A percentile compares a stretch with the other conserved stretches of the same genome.
phyloP scores from a whole-genome alignment of 2,113 vertebrate genomes.

The Porphyrio hochstetteri region DNA sequence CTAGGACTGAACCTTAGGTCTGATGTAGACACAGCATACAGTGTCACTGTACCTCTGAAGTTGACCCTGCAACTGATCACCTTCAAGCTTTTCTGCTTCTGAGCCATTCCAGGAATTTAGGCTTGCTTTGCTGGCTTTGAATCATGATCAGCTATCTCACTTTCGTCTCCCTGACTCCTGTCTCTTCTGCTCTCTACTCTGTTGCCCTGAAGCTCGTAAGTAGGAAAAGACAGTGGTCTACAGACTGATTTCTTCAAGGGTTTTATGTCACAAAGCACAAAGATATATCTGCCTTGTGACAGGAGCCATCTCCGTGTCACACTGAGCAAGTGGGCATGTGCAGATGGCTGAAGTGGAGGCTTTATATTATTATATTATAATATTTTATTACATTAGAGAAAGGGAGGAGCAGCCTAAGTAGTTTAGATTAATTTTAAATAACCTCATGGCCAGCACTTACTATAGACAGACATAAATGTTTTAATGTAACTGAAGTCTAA shows the following conservation, averaged over 20 bases:
- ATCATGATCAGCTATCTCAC: rapidly evolving
- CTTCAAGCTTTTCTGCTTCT: background rate
- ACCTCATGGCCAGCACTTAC: background rate
- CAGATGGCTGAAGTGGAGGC: background rate
- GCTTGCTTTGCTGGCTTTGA: background rate
- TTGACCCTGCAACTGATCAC: background rate
- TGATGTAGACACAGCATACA: rapidly evolving
- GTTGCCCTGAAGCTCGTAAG: rapidly evolving
- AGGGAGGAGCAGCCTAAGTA: background rate
- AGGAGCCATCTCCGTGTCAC: background rate
- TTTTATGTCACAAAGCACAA: background rate
- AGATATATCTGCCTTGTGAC: background rate
- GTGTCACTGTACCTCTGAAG: background rate
- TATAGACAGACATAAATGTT: background rate
- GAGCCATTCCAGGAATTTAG: background rate
- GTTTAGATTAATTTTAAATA: background rate
- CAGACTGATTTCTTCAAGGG: background rate
- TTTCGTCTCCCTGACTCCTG: background rate
- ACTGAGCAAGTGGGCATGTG: background rate
- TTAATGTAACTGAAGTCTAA: background rate
- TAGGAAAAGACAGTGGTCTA: background rate
- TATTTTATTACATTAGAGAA: background rate
- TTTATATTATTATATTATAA: background rate
- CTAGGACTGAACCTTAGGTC: background rate
- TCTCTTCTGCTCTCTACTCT: background rate